A percentile compares a stretch with the other conserved stretches of the same genome.
phyloP scores from a whole-genome alignment of 53 echinoderm and acorn worm species.

The Crossaster papposus region DNA sequence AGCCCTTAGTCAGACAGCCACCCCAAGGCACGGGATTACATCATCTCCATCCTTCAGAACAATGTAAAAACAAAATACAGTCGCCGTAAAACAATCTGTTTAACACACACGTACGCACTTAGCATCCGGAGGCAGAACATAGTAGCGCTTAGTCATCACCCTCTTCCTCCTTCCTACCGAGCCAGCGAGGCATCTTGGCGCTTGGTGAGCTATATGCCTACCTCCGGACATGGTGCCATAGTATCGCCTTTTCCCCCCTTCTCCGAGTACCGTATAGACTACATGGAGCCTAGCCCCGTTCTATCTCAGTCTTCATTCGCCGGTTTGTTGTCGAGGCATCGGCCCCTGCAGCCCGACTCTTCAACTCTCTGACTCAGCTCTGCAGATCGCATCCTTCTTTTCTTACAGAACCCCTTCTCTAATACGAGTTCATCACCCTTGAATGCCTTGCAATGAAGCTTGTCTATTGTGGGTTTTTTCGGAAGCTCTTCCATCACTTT shows the following conservation, averaged over 20 bases:
- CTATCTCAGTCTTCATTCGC: slow-evolving; percentile 21
- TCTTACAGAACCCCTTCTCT: not conserved
- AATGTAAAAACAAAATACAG: not conserved
- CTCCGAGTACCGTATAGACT: slow-evolving; percentile 22
- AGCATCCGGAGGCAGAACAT: not conserved
- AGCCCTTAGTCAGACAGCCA: not conserved
- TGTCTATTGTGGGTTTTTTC: not conserved
- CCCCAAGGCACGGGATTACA: not conserved
- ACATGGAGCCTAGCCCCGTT: slow-evolving; percentile 10
- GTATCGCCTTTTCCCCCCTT: slow-evolving; percentile 1
- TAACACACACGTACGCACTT: not conserved
- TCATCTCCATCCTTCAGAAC: slow-evolving; percentile 4
- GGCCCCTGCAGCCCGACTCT: not conserved
- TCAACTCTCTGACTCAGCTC: slow-evolving; percentile 12
- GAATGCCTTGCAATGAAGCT: not conserved
- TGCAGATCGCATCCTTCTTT: slow-evolving; percentile 18
- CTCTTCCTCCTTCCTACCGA: not conserved
- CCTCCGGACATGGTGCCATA: slow-evolving; percentile 19
- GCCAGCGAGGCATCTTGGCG: slow-evolving; percentile 40
- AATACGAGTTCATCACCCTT: slow-evolving; percentile 33
- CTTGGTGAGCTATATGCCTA: slow-evolving; percentile 20
- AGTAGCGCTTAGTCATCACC: slow-evolving; percentile 32
- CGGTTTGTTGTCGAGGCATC: slow-evolving; percentile 8
- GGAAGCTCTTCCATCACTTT: not conserved
- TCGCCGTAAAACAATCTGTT: not conserved